These are phyloP conservation scores for Drosophila ironensis DNA, from an alignment of 1,140 invertebrate species.

Conservation along the genomic window DNA sequence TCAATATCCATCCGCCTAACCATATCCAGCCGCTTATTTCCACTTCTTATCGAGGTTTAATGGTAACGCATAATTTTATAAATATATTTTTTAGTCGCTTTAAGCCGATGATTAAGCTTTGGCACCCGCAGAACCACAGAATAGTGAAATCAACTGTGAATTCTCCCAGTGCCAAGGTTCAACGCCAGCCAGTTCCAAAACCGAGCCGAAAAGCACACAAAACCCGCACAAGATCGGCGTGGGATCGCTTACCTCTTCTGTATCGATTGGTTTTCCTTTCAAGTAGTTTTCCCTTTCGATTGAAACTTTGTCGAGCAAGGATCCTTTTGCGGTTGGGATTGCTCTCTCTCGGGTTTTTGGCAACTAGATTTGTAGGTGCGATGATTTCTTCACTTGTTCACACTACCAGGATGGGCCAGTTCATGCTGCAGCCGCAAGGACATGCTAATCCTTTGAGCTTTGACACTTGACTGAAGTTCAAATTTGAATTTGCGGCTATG, in stretches of 20 bases:
- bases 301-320: no score
- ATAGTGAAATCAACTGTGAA: constrained; percentile 77
- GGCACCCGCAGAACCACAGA: constrained; percentile 82
- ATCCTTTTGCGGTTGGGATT: neutral
- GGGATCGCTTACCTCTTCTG: constrained; percentile 21
- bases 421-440: constrained; percentile 56
- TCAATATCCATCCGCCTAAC: neutral
- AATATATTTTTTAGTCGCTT: constrained; percentile 3
- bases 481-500: constrained; percentile 75
- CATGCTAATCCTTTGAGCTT: constrained; percentile 82
- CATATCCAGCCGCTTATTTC: neutral
- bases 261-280: neutral
- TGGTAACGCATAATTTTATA: neutral
- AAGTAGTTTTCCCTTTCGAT: neutral
- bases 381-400: constrained; percentile 21
- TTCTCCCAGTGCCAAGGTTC: constrained; percentile 82
- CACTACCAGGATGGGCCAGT: constrained; percentile 1
- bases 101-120: constrained; percentile 53
- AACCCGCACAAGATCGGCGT: neutral
- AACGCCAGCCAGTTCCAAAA: constrained; percentile 22
- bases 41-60: no score
- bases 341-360: constrained; percentile 1
- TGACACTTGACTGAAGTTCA: constrained; percentile 78
- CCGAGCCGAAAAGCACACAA: neutral
- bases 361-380: neutral